Percentiles rank a stretch among this genome's conserved stretches.
Conservation (phyloP, 2,797 vertebrate species). For the Nyctalus aviator region DNA sequence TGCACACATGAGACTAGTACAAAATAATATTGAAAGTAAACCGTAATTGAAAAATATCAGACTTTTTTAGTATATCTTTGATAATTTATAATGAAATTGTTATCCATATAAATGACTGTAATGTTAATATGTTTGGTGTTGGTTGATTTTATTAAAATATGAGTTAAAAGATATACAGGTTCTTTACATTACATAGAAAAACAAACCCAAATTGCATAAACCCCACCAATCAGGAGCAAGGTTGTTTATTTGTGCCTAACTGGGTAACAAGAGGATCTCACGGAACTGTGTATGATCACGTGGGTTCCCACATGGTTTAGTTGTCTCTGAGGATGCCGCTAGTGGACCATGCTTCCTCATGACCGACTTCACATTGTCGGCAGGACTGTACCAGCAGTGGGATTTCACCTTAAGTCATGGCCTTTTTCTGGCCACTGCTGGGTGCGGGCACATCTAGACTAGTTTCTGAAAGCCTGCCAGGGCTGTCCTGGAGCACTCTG, state of each 20-base stretch:
- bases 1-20: not conserved
- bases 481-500: accelerated
- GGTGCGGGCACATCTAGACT: not conserved
- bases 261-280: not conserved
- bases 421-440: not conserved
- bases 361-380: accelerated
- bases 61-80: not conserved
- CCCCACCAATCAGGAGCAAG: not conserved
- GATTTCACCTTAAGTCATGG: not conserved
- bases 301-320: not conserved
- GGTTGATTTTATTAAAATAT: conserved; percentile 28
- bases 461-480: not conserved
- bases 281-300: not conserved
- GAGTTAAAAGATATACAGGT: not conserved
- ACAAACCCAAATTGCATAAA: not conserved
- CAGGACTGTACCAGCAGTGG: no score
- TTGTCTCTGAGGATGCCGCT: not conserved
- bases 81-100: conserved; percentile 1
- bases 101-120: not conserved
- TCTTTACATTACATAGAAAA: not conserved
- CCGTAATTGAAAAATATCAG: not conserved
- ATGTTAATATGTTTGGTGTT: not conserved
- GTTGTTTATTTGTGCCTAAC: not conserved
- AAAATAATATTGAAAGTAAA: not conserved
- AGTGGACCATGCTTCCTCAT: not conserved